Conservation (phyloP, 1,140 invertebrate species). For the Yoshiicerus persimilis region DNA sequence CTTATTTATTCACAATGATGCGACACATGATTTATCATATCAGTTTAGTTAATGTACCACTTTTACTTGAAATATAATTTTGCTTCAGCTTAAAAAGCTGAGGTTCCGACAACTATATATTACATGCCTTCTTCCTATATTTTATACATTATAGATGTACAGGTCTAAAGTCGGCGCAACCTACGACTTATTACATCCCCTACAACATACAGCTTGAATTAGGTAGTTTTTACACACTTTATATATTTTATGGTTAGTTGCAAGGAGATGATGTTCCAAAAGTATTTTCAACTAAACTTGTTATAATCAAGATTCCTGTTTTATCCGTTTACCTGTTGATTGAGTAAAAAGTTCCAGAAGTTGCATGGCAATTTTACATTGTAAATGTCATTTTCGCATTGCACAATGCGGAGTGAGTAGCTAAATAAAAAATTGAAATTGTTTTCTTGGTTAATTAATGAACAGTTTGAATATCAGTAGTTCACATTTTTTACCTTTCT, state of each 20-base stretch:
- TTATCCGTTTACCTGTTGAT: not conserved
- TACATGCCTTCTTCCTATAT: not conserved
- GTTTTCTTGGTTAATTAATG: not conserved
- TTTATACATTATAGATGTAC: not conserved
- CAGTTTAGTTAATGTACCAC: not conserved
- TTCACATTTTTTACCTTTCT: not conserved
- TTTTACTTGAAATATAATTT: constrained; percentile 22
- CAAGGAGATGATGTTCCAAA: not conserved
- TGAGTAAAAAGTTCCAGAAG: not conserved
- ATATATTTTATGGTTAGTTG: not conserved
- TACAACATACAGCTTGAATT: not conserved
- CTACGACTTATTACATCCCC: not conserved
- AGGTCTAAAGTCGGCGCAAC: not conserved
- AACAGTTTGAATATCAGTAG: not conserved
- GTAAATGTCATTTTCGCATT: not conserved
- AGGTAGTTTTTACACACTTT: not conserved
- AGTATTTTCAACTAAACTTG: not conserved
- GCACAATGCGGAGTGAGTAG: constrained; percentile 1
- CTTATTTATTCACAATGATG: not conserved
- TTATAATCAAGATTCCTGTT: not conserved
- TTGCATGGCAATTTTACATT: not conserved
- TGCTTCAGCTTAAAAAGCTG: not conserved
- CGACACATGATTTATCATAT: constrained; percentile 2
- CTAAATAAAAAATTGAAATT: not conserved
- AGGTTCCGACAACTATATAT: not conserved